Evolutionary conservation across 2,888 invertebrate genomes (phyloP), one percentile per base, ranked within the genome.

Genomic region (Mylabris sibirica): DNA sequence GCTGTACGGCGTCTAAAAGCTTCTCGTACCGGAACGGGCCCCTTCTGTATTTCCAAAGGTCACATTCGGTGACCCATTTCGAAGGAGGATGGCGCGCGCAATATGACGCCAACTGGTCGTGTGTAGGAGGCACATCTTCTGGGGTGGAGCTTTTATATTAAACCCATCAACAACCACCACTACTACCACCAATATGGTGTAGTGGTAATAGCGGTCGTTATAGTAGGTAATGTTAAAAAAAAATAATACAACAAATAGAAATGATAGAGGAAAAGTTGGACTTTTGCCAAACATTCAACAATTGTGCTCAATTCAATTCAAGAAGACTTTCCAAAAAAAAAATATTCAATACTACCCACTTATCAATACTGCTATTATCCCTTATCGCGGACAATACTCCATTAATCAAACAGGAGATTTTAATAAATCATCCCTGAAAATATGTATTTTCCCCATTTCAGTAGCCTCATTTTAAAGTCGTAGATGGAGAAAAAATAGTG

Each of bases 61-160:
- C 83, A 82, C 77, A 76, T 77, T 79, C 79, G 84, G 81, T 84
- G 84, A 85, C 85, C 84, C 73, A 84, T 71, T 82, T 83, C 72
- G 72, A 49, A 49, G 20, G 49, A 73, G 69, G 74, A 73, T 74
- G 77, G 79, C 79, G 81, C 82, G 82, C 81, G 81, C 81, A 79
- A 75, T 75, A 74, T 80, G 79, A 81, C 83, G 82, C 80, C 79
- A 80, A 24, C 14, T 49, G 57, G 65, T 17, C 17, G 69, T 69
- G 76, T 69, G 81, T 76, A 77, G 79, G 79, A 78, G 81, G 78
- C 76, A 74, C 77, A 77, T 75, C 78, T 77, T 68, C 77, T 71
- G 71, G 76, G 79, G 80, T 76, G 78, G 79, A 81, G 80, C 77
- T 76, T 72, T 71, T 22, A 62, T 30, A 49, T 49, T 20, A 49